phyloP scores from a whole-genome alignment of 2,113 vertebrate genomes.

The Chloropsis hardwickii region DNA sequence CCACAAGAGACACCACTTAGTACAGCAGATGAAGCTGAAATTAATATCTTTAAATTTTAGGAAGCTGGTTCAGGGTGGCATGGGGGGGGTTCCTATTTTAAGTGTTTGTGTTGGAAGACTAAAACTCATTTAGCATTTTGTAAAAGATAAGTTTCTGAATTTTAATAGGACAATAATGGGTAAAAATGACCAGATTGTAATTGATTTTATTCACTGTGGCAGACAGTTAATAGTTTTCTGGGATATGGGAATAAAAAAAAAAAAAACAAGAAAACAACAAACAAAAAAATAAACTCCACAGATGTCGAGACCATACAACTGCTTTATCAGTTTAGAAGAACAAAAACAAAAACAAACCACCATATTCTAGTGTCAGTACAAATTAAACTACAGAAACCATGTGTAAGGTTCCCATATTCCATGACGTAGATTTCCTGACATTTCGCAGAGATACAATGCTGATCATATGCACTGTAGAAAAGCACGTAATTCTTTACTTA shows the following conservation, averaged over 20 bases:
- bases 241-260: not conserved
- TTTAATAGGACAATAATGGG: not conserved
- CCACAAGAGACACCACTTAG: slow-evolving; percentile 12
- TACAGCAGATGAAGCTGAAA: not conserved
- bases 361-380: not conserved
- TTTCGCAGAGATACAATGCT: not conserved
- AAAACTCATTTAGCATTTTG: not conserved
- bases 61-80: rapidly evolving
- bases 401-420: not conserved
- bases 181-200: not conserved
- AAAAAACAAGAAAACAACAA: too few species aligned
- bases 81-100: not conserved
- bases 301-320: not conserved
- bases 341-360: not conserved
- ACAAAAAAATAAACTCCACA: too few species aligned
- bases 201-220: not conserved
- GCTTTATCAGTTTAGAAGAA: not conserved
- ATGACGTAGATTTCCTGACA: not conserved
- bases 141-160: not conserved
- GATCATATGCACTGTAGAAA: not conserved
- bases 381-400: not conserved
- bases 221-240: not conserved
- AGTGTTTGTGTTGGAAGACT: not conserved
- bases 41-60: not conserved
- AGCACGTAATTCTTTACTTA: not conserved